These are phyloP conservation scores for Lamellibrachia luymesi DNA, from an alignment of 1,140 invertebrate genomes.

Conservation along the genomic window DNA sequence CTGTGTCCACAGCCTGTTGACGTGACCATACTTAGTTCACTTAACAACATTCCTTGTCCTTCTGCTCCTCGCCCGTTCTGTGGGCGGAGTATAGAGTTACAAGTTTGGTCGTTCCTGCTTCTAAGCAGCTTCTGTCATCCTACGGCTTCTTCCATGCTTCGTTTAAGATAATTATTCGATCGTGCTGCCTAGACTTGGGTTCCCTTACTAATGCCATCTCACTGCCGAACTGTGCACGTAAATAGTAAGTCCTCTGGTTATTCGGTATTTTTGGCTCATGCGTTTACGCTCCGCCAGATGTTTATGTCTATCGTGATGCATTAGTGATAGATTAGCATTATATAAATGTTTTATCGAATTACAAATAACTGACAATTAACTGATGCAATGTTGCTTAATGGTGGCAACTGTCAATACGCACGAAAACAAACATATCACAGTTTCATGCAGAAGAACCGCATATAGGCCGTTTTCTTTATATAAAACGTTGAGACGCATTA, in stretches of 20 bases:
- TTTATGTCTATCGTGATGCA: background rate
- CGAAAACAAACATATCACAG: no score
- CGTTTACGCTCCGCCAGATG: background rate
- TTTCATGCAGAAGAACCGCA: no score
- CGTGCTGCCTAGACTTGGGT: no score
- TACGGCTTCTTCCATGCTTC: background rate
- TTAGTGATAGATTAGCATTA: no score
- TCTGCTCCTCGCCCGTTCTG: no score
- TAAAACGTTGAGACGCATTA: no score
- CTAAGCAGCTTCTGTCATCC: background rate
- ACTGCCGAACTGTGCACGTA: no score
- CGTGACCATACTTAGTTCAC: background rate
- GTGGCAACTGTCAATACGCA: no score
- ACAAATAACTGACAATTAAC: no score
- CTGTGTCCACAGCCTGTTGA: background rate
- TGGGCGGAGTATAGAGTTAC: background rate
- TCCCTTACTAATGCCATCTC: background rate
- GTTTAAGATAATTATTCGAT: slow-evolving; percentile 2
- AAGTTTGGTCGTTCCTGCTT: background rate
- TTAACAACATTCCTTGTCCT: background rate
- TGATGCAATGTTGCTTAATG: no score
- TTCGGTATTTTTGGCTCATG: background rate
- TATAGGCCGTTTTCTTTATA: no score
- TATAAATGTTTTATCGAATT: no score
- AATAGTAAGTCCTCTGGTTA: background rate